Evolutionary conservation across 2,797 vertebrate genomes (phyloP).

Genomic region (Echiichthys vipera): DNA sequence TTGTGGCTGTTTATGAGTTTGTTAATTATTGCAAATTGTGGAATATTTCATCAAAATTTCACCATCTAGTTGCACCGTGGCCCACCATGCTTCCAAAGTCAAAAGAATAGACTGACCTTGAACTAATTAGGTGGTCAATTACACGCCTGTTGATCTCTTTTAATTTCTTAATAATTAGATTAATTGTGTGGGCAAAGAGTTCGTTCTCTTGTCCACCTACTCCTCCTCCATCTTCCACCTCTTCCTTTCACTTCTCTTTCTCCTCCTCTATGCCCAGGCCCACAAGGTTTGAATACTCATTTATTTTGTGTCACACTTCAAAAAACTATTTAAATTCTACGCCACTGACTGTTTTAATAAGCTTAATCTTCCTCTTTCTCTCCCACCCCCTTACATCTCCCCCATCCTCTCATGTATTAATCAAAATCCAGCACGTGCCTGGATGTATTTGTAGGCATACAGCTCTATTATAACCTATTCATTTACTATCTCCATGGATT

Average conservation of each 20-base stretch:
- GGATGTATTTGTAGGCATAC: conserved; percentile 40
- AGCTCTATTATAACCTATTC: conserved; percentile 46
- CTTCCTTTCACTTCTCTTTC: conserved; percentile 47
- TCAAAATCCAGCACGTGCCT: conserved; percentile 49
- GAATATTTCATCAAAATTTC: conserved; percentile 25
- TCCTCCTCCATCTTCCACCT: conserved; percentile 61
- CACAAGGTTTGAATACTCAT: conserved; percentile 58
- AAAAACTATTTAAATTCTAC: conserved; percentile 62
- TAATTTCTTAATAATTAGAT: conserved; percentile 84
- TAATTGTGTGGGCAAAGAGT: conserved; percentile 75
- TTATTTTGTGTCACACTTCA: conserved; percentile 70
- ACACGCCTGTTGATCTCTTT: conserved; percentile 85
- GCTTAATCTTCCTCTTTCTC: conserved; percentile 56
- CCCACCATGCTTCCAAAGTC: conserved; percentile 61
- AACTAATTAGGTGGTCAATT: conserved; percentile 85
- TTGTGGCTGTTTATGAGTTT: conserved; percentile 23
- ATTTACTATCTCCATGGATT: conserved; percentile 38
- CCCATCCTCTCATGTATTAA: conserved; percentile 49
- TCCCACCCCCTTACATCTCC: conserved; percentile 50
- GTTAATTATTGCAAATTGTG: conserved; percentile 1
- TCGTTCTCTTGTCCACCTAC: conserved; percentile 79
- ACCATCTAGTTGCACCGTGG: neutral
- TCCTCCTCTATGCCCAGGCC: conserved; percentile 55
- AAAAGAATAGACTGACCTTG: conserved; percentile 80
- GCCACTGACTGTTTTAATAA: conserved; percentile 66